Evolutionary conservation across 2,797 vertebrate species (phyloP).

Genomic region (Myotis vivesi): DNA sequence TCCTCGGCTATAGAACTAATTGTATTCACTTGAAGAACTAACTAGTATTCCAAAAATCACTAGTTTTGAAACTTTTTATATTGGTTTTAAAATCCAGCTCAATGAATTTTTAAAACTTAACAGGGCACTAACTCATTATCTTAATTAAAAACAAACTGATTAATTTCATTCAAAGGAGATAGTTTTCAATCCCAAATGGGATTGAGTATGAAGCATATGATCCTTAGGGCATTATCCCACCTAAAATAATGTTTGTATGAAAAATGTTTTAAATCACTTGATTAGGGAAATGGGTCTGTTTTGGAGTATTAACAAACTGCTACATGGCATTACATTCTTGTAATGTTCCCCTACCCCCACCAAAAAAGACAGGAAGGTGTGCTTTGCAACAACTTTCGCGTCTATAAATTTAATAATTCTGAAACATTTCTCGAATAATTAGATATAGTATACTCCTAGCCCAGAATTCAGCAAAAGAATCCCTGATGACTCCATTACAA

Average conservation of each 20-base stretch:
- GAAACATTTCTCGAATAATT: conserved; percentile 13
- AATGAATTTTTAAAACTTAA: conserved; percentile 39
- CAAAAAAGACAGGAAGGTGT: background rate
- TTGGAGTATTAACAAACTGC: conserved; percentile 33
- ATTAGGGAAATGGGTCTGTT: conserved; percentile 25
- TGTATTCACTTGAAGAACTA: conserved; percentile 6
- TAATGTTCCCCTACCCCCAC: background rate
- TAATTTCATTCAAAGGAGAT: conserved; percentile 44
- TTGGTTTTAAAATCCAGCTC: conserved; percentile 59
- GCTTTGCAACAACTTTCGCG: conserved; percentile 21
- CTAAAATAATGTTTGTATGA: conserved; percentile 46
- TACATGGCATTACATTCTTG: conserved; percentile 2
- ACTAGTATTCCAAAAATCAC: background rate
- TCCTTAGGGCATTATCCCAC: background rate
- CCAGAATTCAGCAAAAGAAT: conserved; percentile 2
- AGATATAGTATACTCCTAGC: background rate
- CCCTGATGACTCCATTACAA: background rate
- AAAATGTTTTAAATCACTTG: conserved; percentile 44
- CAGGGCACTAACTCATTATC: conserved; percentile 30
- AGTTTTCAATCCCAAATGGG: conserved; percentile 34
- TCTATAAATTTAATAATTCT: conserved; percentile 12
- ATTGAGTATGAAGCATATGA: conserved; percentile 37
- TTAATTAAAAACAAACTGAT: conserved; percentile 60
- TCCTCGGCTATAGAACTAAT: background rate
- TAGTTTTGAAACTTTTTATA: conserved; percentile 43